Evolutionary conservation across 2,797 vertebrate genomes (phyloP).

Genomic region (Euphonia xanthogaster): DNA sequence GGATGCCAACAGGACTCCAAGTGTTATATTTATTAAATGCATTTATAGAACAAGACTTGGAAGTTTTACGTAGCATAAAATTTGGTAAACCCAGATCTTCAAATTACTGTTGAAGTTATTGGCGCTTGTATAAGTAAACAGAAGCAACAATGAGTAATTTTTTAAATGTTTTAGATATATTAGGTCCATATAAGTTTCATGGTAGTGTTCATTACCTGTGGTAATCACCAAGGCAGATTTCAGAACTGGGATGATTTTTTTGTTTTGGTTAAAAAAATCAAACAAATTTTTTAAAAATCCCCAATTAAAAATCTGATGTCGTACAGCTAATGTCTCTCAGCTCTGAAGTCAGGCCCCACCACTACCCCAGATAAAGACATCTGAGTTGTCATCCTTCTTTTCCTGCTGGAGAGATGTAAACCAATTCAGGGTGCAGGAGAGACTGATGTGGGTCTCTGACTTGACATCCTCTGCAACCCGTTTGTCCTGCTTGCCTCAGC

Average conservation of each 20-base stretch:
- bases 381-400: not conserved
- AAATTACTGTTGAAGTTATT: not conserved
- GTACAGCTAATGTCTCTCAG: not conserved
- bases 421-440: not conserved
- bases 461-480: not conserved
- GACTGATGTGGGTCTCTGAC: not conserved
- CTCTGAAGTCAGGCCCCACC: not conserved
- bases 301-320: not conserved
- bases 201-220: not conserved
- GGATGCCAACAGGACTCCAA: not conserved
- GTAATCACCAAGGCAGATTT: not conserved
- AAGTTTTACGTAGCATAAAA: not conserved
- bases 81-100: not conserved
- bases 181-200: not conserved
- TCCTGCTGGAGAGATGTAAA: not conserved
- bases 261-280: not conserved
- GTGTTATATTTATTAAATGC: not conserved
- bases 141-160: not conserved
- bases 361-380: not conserved
- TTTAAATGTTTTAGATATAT: not conserved
- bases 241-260: not conserved
- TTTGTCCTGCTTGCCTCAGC: not conserved
- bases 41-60: not conserved
- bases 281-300: not conserved
- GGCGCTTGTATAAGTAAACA: not conserved